Conservation (phyloP, 1,140 invertebrate genomes). For the Drosophila parabipectinata region DNA sequence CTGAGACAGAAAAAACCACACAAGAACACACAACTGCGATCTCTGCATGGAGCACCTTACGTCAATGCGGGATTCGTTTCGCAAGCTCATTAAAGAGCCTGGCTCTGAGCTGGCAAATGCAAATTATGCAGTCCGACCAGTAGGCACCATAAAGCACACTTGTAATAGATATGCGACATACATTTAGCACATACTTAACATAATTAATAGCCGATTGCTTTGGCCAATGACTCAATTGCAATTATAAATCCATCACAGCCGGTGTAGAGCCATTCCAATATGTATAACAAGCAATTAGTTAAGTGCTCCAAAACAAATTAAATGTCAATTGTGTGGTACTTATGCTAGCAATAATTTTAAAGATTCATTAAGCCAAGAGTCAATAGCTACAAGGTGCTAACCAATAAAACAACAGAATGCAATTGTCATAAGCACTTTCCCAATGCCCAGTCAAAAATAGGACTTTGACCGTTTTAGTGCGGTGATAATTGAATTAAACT, state of each 20-base stretch:
- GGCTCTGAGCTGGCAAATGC: constrained; percentile 22
- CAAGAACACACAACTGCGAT: constrained; percentile 19
- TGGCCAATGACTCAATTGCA: constrained; percentile 54
- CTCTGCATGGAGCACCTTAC: constrained; percentile 33
- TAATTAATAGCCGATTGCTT: constrained; percentile 52
- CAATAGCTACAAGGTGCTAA: constrained; percentile 29
- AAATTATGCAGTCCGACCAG: constrained; percentile 17
- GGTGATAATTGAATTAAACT: constrained; percentile 40
- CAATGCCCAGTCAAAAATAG: not conserved
- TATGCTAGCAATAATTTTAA: constrained; percentile 48
- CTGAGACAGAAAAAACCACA: constrained; percentile 29
- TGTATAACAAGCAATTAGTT: constrained; percentile 39
- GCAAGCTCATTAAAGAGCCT: constrained; percentile 35
- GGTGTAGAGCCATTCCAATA: constrained; percentile 30
- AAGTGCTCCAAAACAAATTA: constrained; percentile 67
- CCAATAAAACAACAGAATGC: constrained; percentile 5
- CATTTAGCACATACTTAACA: constrained; percentile 51
- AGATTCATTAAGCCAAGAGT: constrained; percentile 9
- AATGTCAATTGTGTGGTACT: constrained; percentile 57
- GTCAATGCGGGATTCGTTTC: constrained; percentile 37
- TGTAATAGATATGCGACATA: constrained; percentile 43
- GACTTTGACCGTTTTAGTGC: constrained; percentile 18
- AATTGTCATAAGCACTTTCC: not conserved
- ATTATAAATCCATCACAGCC: constrained; percentile 68
- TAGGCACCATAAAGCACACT: constrained; percentile 26